Conservation (phyloP, 2,797 vertebrate species). For the Scarus forsteni region DNA sequence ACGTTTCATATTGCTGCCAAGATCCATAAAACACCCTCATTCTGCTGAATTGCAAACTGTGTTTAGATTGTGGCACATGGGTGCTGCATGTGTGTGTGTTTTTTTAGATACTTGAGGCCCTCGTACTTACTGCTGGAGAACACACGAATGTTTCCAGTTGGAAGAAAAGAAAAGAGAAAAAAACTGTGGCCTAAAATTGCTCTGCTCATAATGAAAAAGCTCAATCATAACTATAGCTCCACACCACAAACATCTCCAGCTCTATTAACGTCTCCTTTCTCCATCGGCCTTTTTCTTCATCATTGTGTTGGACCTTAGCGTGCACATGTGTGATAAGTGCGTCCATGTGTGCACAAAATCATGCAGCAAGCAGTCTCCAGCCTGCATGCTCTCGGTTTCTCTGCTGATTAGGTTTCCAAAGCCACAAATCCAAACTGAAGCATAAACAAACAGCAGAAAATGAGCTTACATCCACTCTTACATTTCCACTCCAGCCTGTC, state of each 20-base stretch:
- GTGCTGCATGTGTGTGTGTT: constrained; percentile 60
- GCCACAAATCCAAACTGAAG: constrained; percentile 47
- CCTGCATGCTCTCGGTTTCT: constrained; percentile 2
- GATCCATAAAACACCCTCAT: constrained; percentile 62
- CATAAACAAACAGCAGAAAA: constrained; percentile 40
- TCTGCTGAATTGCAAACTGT: constrained; percentile 71
- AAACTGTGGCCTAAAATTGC: constrained; percentile 55
- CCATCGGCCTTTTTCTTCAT: constrained; percentile 9
- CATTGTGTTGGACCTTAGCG: not conserved
- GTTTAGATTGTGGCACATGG: constrained; percentile 75
- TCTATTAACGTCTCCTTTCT: constrained; percentile 17
- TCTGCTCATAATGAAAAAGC: constrained; percentile 58
- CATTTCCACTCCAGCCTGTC: constrained; percentile 8
- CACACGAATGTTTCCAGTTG: constrained; percentile 60
- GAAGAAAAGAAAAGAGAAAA: constrained; percentile 19
- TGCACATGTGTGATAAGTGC: constrained; percentile 20
- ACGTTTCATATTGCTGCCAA: constrained; percentile 59
- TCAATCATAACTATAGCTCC: constrained; percentile 46
- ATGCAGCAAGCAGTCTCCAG: constrained; percentile 7
- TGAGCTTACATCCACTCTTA: constrained; percentile 7
- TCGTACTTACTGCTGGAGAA: constrained; percentile 62
- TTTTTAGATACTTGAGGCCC: constrained; percentile 52
- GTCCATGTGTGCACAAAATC: constrained; percentile 1
- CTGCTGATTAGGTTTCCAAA: constrained; percentile 20
- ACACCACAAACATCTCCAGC: constrained; percentile 47